Conservation (phyloP, 2,797 vertebrate genomes). For the Protonibea diacanthus region DNA sequence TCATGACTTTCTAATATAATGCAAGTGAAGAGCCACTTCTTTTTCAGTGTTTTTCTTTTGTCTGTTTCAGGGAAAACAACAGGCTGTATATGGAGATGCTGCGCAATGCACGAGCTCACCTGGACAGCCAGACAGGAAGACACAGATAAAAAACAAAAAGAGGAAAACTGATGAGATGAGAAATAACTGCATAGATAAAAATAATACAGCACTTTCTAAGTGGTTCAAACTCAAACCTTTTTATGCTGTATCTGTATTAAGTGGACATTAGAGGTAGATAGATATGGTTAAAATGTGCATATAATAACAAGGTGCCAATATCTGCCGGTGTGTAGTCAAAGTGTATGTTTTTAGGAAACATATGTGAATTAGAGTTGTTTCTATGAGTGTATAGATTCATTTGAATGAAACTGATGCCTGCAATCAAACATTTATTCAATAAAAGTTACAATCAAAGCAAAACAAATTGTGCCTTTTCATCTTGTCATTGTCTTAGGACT, state of each 20-base stretch:
- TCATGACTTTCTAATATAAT: background rate
- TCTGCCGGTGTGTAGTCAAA: background rate
- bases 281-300: background rate
- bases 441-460: background rate
- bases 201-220: no score
- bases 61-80: constrained; percentile 77
- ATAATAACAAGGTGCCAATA: background rate
- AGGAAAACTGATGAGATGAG: no score
- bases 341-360: background rate
- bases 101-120: constrained; percentile 71
- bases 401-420: background rate
- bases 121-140: constrained; percentile 70
- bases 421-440: constrained; percentile 12
- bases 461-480: background rate
- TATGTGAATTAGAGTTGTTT: background rate
- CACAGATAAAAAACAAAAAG: constrained; percentile 47
- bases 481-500: background rate
- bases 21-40: background rate
- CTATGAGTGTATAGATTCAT: background rate
- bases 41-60: background rate
- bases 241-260: background rate
- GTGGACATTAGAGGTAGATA: background rate
- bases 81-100: constrained; percentile 81
- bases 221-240: no score
- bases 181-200: no score